These are phyloP conservation scores for Clupea harengus DNA, from an alignment of 2,113 vertebrate genomes.

Conservation along the genomic window DNA sequence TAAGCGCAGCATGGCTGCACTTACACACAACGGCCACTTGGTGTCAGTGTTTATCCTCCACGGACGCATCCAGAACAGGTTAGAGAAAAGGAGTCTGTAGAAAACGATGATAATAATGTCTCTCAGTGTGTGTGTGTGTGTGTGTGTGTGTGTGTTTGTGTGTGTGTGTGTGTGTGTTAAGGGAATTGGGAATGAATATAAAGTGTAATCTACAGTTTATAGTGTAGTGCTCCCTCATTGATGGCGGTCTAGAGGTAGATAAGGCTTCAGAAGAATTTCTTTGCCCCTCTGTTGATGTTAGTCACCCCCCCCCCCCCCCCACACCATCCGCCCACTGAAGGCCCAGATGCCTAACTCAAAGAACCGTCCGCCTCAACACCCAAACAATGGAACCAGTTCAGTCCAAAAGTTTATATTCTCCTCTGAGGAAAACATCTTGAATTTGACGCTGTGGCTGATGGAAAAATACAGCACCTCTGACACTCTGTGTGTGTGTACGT, in stretches of 20 bases:
- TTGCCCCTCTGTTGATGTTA: constrained; percentile 27
- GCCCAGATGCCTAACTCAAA: constrained; percentile 35
- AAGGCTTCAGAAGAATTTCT: constrained; percentile 39
- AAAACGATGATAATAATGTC: too few species aligned
- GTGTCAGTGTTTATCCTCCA: constrained; percentile 67
- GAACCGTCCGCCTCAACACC: constrained; percentile 34
- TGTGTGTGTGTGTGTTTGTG: background rate
- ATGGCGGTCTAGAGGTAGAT: constrained; percentile 40
- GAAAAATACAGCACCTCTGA: constrained; percentile 55
- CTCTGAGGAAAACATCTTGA: constrained; percentile 40
- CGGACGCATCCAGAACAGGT: background rate
- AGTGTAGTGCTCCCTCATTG: constrained; percentile 40
- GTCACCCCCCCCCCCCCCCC: background rate
- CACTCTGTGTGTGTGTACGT: constrained; percentile 2
- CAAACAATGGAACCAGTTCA: constrained; percentile 36
- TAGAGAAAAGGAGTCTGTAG: too few species aligned
- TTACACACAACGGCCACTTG: constrained; percentile 54
- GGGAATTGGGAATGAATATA: constrained; percentile 4
- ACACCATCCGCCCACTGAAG: constrained; percentile 9
- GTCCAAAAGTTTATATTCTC: constrained; percentile 43
- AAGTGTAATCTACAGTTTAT: constrained; percentile 34
- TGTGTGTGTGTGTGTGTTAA: background rate
- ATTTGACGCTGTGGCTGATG: constrained; percentile 48
- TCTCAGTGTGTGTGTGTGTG: background rate
- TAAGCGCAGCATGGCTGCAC: background rate